Conservation (phyloP, 1,140 invertebrate genomes). For the Drosophila cardini region DNA sequence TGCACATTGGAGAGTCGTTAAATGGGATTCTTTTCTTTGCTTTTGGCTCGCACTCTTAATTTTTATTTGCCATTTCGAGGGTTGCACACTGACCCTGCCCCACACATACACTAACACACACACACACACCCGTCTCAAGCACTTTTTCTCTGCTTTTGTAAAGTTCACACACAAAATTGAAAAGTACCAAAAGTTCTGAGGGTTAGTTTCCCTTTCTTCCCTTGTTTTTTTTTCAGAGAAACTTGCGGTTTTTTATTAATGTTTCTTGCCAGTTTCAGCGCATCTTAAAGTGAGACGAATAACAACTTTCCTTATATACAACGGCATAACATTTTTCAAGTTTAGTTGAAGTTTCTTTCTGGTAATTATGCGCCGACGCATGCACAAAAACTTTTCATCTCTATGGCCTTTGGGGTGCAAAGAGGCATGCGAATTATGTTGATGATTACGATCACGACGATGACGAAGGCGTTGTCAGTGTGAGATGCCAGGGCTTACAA, state of each 20-base stretch:
- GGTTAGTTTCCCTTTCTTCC: constrained; percentile 33
- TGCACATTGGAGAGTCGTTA: constrained; percentile 76
- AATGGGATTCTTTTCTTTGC: constrained; percentile 41
- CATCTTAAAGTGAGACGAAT: constrained; percentile 34
- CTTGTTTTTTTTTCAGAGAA: background rate
- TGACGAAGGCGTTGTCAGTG: constrained; percentile 10
- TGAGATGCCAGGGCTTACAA: constrained; percentile 20
- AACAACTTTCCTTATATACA: constrained; percentile 25
- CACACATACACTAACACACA: constrained; percentile 20
- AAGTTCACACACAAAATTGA: constrained; percentile 62
- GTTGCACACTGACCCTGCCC: constrained; percentile 57
- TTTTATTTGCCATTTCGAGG: constrained; percentile 47
- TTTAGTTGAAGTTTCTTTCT: constrained; percentile 59
- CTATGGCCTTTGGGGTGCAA: constrained; percentile 39
- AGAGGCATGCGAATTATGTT: constrained; percentile 69
- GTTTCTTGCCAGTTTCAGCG: constrained; percentile 44
- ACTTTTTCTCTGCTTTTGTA: constrained; percentile 33
- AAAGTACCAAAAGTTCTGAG: constrained; percentile 71
- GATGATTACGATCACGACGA: constrained; percentile 31
- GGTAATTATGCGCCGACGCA: constrained; percentile 71
- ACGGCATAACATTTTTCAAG: constrained; percentile 58
- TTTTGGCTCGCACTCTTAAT: constrained; percentile 29
- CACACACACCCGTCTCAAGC: constrained; percentile 15
- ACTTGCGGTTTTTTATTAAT: constrained; percentile 63
- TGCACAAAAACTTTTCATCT: constrained; percentile 44